Conservation (phyloP, 2,888 invertebrate genomes). For the Tipula confusa region DNA sequence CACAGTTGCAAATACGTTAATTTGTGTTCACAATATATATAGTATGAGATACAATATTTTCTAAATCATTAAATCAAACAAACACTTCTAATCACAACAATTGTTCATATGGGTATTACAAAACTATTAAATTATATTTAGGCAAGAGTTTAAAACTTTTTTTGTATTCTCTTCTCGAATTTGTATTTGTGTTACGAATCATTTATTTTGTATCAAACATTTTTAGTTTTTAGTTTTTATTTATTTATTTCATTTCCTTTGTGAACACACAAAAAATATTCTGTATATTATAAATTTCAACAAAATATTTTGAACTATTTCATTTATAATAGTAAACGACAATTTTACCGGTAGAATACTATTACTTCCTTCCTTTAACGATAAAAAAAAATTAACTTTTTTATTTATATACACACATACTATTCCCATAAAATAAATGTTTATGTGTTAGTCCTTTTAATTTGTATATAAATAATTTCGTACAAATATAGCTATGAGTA, state of each 20-base stretch:
- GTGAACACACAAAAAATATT: background rate
- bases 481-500: background rate
- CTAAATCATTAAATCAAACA: background rate
- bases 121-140: background rate
- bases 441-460: background rate
- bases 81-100: background rate
- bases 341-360: slow-evolving; percentile 32
- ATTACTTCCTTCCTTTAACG: slow-evolving; percentile 35
- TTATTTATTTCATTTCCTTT: slow-evolving; percentile 28
- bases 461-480: background rate
- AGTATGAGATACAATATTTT: background rate
- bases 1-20: too few relatives aligned
- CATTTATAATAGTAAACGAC: slow-evolving; percentile 31
- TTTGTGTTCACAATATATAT: too few relatives aligned
- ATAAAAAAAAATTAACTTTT: slow-evolving; percentile 26
- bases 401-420: background rate
- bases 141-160: background rate
- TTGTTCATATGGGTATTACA: background rate
- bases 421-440: background rate
- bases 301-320: slow-evolving; percentile 30
- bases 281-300: background rate
- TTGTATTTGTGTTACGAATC: background rate
- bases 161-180: too few relatives aligned
- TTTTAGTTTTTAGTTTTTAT: background rate
- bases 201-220: slow-evolving; percentile 8